Evolutionary conservation across 2,113 vertebrate genomes (phyloP).

Genomic region (Eidolon helvum): DNA sequence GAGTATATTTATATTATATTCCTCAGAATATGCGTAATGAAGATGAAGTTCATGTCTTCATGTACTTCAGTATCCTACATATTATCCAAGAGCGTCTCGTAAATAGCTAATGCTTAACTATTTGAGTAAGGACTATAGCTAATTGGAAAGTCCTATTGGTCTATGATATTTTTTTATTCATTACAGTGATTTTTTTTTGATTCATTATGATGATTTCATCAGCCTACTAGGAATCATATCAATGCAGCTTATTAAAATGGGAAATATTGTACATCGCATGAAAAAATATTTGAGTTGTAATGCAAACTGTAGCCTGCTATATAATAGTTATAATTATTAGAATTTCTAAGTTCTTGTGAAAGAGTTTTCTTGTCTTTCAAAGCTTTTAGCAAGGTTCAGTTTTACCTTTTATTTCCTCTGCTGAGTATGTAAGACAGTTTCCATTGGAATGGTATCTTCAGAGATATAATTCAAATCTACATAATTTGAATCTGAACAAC

Average conservation of each 20-base stretch:
- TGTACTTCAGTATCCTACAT: background rate
- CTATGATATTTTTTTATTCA: background rate
- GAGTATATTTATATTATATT: background rate
- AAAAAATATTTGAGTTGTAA: background rate
- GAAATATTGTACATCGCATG: background rate
- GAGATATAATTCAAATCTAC: background rate
- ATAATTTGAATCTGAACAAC: background rate
- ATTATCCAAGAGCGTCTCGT: background rate
- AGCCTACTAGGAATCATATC: background rate
- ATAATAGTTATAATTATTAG: background rate
- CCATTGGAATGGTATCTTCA: background rate
- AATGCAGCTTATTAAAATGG: background rate
- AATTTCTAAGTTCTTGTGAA: constrained; percentile 20
- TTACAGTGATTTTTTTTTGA: background rate
- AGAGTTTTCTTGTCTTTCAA: background rate
- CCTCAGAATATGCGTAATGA: background rate
- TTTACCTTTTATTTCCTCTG: background rate
- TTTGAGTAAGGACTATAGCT: background rate
- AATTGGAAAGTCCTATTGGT: background rate
- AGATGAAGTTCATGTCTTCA: background rate
- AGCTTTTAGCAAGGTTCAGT: background rate
- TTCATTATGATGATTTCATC: background rate
- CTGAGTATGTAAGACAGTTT: background rate
- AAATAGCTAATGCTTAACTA: background rate
- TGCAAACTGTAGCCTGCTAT: background rate